phyloP scores from a whole-genome alignment of 2,113 vertebrate genomes.

The Brevimyrus niger region DNA sequence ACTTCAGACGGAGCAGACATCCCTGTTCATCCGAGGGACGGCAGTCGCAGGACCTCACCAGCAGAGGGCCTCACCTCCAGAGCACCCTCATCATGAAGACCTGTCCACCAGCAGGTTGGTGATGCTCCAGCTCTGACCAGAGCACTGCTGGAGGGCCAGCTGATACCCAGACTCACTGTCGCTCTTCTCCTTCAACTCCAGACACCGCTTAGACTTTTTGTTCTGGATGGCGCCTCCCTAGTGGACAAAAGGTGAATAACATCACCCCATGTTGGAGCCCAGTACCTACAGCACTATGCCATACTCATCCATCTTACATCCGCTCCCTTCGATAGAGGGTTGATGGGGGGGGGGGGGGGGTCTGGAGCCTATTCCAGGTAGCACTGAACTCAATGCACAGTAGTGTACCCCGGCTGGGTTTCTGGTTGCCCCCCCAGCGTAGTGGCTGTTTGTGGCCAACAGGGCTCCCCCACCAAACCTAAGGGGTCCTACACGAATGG shows the following conservation, averaged over 20 bases:
- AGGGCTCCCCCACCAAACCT: not conserved
- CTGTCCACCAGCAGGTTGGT: constrained; percentile 75
- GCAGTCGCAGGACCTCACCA: not conserved
- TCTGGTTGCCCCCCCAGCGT: too few species aligned
- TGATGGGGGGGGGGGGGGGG: too few species aligned
- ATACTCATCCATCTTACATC: not conserved
- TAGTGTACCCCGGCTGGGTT: too few species aligned
- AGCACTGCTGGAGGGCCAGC: constrained; percentile 81
- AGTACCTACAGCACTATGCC: not conserved
- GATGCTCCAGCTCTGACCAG: constrained; percentile 84
- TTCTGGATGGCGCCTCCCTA: constrained; percentile 92
- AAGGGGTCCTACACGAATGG: not conserved
- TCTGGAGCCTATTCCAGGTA: not conserved
- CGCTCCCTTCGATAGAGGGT: not conserved
- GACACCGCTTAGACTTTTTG: constrained; percentile 77
- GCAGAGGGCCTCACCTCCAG: not conserved
- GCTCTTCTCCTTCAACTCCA: constrained; percentile 77
- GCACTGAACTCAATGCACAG: too few species aligned
- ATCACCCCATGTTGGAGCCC: not conserved
- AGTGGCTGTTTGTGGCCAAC: not conserved
- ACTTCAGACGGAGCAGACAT: not conserved
- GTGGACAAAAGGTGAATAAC: not conserved
- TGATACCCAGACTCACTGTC: constrained; percentile 76
- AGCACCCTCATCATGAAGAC: constrained; percentile 51
- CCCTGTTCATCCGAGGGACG: not conserved